phyloP scores from a whole-genome alignment of 2,797 vertebrate genomes.

The Phaenicophaeus curvirostris region DNA sequence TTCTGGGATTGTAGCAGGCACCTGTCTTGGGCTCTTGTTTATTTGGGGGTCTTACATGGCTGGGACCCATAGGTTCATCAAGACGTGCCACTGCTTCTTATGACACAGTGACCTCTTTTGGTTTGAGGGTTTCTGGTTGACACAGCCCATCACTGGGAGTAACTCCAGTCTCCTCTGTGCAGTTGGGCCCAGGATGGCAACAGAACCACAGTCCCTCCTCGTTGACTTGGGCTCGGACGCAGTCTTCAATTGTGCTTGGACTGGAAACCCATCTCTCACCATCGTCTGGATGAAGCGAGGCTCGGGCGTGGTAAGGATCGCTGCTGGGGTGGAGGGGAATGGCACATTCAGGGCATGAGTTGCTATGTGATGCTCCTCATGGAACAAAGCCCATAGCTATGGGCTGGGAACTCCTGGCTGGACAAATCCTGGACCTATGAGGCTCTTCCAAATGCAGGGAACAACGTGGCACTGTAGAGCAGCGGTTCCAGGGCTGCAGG shows the following conservation, averaged over 20 bases:
- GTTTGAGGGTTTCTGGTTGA: not conserved
- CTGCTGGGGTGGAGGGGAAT: fast-evolving
- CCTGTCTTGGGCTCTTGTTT: not conserved
- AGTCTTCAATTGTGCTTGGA: constrained; percentile 96
- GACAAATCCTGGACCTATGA: fast-evolving
- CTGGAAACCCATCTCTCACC: constrained; percentile 95
- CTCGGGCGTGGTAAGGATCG: constrained; percentile 90
- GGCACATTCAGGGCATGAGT: fast-evolving
- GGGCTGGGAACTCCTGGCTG: not conserved
- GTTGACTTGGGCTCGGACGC: constrained; percentile 95
- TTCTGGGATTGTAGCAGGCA: not conserved
- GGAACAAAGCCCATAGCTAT: not conserved
- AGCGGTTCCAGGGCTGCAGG: not conserved
- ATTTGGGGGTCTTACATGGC: not conserved
- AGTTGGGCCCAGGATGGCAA: constrained; percentile 96
- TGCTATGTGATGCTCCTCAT: fast-evolving
- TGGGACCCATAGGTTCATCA: not conserved
- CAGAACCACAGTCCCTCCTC: constrained; percentile 93
- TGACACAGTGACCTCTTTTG: not conserved
- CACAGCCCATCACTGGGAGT: not conserved
- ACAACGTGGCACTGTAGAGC: not conserved
- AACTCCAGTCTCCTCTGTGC: not conserved
- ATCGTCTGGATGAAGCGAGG: constrained; percentile 99
- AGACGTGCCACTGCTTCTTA: not conserved
- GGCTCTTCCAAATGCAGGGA: not conserved